Percentiles rank a stretch among this genome's conserved stretches.
Conservation (phyloP, 1,140 invertebrate species). For the Drosophila pseudoobscura region DNA sequence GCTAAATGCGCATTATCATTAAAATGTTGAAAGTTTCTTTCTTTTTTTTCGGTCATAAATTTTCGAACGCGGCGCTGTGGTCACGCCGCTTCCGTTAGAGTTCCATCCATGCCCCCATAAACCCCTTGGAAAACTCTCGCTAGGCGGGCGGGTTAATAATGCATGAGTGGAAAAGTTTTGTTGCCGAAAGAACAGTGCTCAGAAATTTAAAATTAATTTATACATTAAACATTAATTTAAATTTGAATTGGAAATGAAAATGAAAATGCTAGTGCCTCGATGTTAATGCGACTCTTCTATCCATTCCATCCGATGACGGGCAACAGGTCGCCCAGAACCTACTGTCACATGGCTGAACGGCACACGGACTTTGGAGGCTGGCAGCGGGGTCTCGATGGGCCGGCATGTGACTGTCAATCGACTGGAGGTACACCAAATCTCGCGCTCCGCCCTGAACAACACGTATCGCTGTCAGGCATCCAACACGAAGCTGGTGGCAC, state of each 20-base stretch:
- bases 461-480: slow-evolving; percentile 93
- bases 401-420: slow-evolving; percentile 91
- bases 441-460: slow-evolving; percentile 90
- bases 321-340: slow-evolving; percentile 90
- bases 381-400: slow-evolving; percentile 86
- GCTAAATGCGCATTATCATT: slow-evolving; percentile 82
- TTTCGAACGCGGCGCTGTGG: slow-evolving; percentile 53
- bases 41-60: slow-evolving; percentile 68
- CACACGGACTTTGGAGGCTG: slow-evolving; percentile 85
- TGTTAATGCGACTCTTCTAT: slow-evolving; percentile 11
- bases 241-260: slow-evolving; percentile 32
- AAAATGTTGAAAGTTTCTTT: slow-evolving; percentile 76
- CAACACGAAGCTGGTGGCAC: slow-evolving; percentile 92
- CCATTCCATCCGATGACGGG: slow-evolving; percentile 39
- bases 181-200: slow-evolving; percentile 41
- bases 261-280: not conserved
- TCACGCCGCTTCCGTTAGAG: slow-evolving; percentile 53
- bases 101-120: slow-evolving; percentile 5
- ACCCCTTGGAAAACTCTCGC: slow-evolving; percentile 34
- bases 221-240: slow-evolving; percentile 62
- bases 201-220: slow-evolving; percentile 56
- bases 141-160: slow-evolving; percentile 62
- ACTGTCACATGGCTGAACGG: slow-evolving; percentile 91
- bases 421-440: slow-evolving; percentile 88
- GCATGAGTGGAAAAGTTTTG: slow-evolving; percentile 60